Evolutionary conservation across 2,888 invertebrate species (phyloP).

Genomic region (Spodoptera picta): DNA sequence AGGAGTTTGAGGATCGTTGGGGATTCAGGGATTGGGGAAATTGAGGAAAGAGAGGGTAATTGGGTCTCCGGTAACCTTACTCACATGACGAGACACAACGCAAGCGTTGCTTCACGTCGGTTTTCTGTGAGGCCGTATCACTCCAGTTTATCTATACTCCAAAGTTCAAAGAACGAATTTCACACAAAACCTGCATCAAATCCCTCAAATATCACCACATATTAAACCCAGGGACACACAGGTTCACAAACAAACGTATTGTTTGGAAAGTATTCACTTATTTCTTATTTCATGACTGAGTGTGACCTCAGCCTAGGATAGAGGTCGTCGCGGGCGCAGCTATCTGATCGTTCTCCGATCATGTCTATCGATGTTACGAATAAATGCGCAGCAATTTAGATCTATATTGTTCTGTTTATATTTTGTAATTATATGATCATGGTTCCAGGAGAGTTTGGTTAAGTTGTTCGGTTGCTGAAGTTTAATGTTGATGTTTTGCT

Average conservation of each 20-base stretch:
- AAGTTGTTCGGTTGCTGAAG: conserved; percentile 23
- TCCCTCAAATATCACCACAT: conserved; percentile 4
- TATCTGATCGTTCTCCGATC: conserved; percentile 77
- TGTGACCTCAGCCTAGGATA: conserved; percentile 72
- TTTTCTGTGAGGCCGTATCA: too few species aligned
- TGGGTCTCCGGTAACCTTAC: too few species aligned
- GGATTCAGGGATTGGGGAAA: too few species aligned
- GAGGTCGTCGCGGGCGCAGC: conserved; percentile 69
- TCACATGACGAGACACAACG: too few species aligned
- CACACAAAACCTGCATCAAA: neutral
- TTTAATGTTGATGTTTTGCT: conserved; percentile 4
- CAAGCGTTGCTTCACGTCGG: too few species aligned
- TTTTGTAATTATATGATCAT: conserved; percentile 44
- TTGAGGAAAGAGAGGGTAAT: too few species aligned
- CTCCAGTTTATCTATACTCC: too few species aligned
- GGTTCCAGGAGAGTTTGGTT: conserved; percentile 8
- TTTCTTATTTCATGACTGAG: conserved; percentile 79
- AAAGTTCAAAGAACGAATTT: neutral
- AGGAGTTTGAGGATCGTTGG: too few species aligned
- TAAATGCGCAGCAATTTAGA: conserved; percentile 60
- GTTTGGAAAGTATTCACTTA: conserved; percentile 74
- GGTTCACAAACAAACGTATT: conserved; percentile 61
- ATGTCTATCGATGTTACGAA: conserved; percentile 70
- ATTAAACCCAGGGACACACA: conserved; percentile 41
- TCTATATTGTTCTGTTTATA: conserved; percentile 51